These are phyloP conservation scores for Drosophila fuyamai DNA, from an alignment of 1,140 invertebrate species.

Conservation along the genomic window DNA sequence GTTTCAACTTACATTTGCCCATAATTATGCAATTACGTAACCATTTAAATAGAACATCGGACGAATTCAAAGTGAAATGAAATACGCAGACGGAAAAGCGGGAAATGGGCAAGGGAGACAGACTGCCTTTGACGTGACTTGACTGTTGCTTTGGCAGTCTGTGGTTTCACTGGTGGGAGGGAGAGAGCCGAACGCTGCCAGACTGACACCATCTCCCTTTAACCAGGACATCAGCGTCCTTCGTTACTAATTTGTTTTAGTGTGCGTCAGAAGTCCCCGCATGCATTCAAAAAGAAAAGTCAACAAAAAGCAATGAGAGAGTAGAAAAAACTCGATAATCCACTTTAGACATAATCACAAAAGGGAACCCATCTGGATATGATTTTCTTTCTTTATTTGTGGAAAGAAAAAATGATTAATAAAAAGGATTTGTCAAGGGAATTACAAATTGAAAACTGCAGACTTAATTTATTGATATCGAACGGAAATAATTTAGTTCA, in stretches of 20 bases:
- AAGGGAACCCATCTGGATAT: no score
- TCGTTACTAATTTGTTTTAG: slow-evolving; percentile 59
- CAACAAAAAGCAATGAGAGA: slow-evolving; percentile 14
- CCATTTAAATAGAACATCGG: slow-evolving; percentile 81
- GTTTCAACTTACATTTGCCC: slow-evolving; percentile 63
- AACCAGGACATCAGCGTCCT: slow-evolving; percentile 4
- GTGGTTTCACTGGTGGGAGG: slow-evolving; percentile 52
- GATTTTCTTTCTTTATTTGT: no score
- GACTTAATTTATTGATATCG: no score
- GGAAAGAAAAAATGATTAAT: no score
- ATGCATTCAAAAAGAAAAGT: slow-evolving; percentile 22
- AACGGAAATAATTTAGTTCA: no score
- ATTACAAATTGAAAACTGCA: no score
- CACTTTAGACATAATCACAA: slow-evolving; percentile 50
- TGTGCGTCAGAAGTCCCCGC: slow-evolving; percentile 11
- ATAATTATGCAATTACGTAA: slow-evolving; percentile 82
- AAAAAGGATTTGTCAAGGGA: no score
- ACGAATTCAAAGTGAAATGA: slow-evolving; percentile 66
- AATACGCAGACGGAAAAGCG: slow-evolving; percentile 49
- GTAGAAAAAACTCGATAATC: slow-evolving; percentile 22
- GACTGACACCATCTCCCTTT: slow-evolving; percentile 19
- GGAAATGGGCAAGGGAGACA: slow-evolving; percentile 13
- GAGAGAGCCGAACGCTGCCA: slow-evolving; percentile 19
- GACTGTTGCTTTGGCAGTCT: slow-evolving; percentile 63
- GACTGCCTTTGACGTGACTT: slow-evolving; percentile 66